phyloP scores from a whole-genome alignment of 2,888 invertebrate species.

The Noctua janthina region DNA sequence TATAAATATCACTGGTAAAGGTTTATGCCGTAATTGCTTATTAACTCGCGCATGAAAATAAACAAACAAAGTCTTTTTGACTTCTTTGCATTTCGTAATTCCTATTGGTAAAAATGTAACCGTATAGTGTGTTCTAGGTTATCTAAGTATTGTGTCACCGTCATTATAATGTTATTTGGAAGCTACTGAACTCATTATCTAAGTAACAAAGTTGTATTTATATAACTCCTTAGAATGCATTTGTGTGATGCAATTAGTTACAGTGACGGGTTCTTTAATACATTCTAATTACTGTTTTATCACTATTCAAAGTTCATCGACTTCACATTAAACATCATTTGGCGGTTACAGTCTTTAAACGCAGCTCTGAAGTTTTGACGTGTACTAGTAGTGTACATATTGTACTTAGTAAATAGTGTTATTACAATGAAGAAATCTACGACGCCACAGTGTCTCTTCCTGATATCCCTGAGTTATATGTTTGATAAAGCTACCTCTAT shows the following conservation, averaged over 20 bases:
- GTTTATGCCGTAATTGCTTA: conserved; percentile 36
- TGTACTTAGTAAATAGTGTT: neutral
- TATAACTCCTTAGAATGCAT: neutral
- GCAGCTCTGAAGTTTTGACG: neutral
- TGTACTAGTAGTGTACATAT: neutral
- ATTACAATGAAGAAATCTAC: conserved; percentile 29
- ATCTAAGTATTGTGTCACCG: neutral
- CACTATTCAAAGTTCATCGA: neutral
- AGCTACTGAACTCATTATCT: conserved; percentile 2
- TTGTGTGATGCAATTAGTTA: neutral
- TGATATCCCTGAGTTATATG: conserved; percentile 1
- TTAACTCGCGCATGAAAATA: conserved; percentile 29
- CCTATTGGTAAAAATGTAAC: conserved; percentile 2
- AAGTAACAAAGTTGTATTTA: neutral
- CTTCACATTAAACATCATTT: neutral
- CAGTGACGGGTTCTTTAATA: neutral
- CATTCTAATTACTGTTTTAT: conserved; percentile 14
- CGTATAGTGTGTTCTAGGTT: neutral
- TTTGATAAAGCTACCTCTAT: conserved; percentile 9
- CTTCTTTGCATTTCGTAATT: neutral
- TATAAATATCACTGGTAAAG: conserved; percentile 35
- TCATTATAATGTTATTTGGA: neutral
- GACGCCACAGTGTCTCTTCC: neutral
- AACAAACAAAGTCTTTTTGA: conserved; percentile 36
- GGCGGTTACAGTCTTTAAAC: neutral